Conservation (phyloP, 37 sponge, comb jelly and placozoan genomes). For the Axinella damicornis region DNA sequence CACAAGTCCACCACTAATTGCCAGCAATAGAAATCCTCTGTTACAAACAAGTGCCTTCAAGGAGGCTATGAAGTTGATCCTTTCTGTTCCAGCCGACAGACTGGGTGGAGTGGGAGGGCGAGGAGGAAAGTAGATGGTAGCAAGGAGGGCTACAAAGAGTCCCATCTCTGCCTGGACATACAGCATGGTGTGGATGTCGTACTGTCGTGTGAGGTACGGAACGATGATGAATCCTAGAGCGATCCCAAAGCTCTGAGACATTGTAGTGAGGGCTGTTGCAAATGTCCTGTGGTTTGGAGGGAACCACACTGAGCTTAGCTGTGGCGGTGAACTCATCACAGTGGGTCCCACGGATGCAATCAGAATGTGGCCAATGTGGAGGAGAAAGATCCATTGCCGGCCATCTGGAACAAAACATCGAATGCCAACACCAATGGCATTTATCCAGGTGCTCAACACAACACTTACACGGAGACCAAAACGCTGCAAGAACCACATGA, state of each 20-base stretch:
- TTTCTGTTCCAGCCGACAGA: conserved; percentile 18
- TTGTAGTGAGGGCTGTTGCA: conserved; percentile 46
- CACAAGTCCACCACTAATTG: too few relatives aligned
- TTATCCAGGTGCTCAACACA: conserved; percentile 20
- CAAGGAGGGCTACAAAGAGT: conserved; percentile 30
- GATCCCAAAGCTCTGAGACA: conserved; percentile 18
- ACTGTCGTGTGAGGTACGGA: conserved; percentile 39
- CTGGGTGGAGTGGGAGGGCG: conserved; percentile 55
- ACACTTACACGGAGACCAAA: conserved; percentile 25
- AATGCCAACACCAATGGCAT: conserved; percentile 35
- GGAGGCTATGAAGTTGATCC: conserved; percentile 12
- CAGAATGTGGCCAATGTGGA: conserved; percentile 55
- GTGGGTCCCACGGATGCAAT: conserved; percentile 37
- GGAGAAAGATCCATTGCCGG: conserved; percentile 19
- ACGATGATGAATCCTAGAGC: conserved; percentile 41
- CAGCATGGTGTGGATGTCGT: conserved; percentile 56
- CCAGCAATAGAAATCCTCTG: too few relatives aligned
- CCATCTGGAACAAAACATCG: conserved; percentile 42
- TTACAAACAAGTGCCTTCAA: conserved; percentile 20
- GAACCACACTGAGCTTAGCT: conserved; percentile 56
- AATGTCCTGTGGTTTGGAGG: conserved; percentile 45
- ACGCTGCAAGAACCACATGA: too few relatives aligned
- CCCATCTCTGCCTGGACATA: conserved; percentile 37
- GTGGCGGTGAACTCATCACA: conserved; percentile 32
- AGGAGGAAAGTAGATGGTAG: conserved; percentile 50